Evolutionary conservation across 2,797 vertebrate species (phyloP).

Genomic region (Thamnophis elegans): DNA sequence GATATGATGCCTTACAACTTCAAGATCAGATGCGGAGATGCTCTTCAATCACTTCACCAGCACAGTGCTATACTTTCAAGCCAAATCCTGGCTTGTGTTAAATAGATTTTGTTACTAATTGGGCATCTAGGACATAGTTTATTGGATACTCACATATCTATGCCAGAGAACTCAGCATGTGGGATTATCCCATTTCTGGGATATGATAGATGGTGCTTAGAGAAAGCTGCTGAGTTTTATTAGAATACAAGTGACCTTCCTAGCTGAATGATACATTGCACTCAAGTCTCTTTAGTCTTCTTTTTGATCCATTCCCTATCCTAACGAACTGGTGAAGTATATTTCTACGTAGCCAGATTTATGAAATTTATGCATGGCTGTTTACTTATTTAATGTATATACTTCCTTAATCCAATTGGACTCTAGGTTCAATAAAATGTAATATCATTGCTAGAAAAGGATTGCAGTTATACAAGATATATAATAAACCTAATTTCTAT

Average conservation of each 20-base stretch:
- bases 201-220: not conserved
- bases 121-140: not conserved
- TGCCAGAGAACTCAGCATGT: too few species aligned
- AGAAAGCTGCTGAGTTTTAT: not conserved
- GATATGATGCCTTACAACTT: not conserved
- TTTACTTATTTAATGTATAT: not conserved
- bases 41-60: not conserved
- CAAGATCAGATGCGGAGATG: not conserved
- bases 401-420: not conserved
- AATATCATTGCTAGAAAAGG: not conserved
- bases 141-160: not conserved
- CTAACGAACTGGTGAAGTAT: not conserved
- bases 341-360: not conserved
- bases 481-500: not conserved
- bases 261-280: not conserved
- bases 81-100: not conserved
- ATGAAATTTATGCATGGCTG: not conserved
- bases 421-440: not conserved
- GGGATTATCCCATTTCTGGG: not conserved
- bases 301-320: not conserved
- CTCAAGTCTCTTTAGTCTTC: not conserved
- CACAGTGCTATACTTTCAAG: not conserved
- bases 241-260: not conserved
- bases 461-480: not conserved
- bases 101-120: not conserved